Percentiles rank a stretch among this genome's conserved stretches.
phyloP scores from a whole-genome alignment of 2,888 invertebrate species.

The Pyrocoelia pectoralis region DNA sequence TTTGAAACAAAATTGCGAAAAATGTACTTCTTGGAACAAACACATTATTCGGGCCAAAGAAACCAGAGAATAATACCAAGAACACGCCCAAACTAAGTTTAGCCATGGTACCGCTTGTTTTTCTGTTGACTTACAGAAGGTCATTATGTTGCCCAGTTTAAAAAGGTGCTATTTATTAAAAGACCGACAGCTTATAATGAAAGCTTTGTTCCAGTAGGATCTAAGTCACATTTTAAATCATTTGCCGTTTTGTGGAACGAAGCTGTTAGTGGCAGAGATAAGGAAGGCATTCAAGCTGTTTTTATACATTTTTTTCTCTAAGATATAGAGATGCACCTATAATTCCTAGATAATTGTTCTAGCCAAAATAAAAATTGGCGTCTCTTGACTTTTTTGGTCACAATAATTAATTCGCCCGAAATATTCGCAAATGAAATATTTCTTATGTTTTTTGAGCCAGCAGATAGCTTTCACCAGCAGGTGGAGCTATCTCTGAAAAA shows the following conservation, averaged over 20 bases:
- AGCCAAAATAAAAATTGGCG: conserved; percentile 32
- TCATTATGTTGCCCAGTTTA: conserved; percentile 20
- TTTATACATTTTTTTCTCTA: conserved; percentile 9
- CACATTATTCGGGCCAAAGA: background rate
- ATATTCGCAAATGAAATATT: conserved; percentile 23
- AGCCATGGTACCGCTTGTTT: conserved; percentile 5
- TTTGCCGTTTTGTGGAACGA: conserved; percentile 18
- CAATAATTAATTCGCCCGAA: conserved; percentile 25
- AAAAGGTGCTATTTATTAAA: conserved; percentile 18
- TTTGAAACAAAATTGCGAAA: conserved; percentile 7
- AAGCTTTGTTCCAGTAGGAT: conserved; percentile 22
- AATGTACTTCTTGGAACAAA: background rate
- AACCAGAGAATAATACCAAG: background rate
- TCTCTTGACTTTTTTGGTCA: conserved; percentile 27
- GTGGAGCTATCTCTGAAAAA: conserved; percentile 22
- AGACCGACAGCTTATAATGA: conserved; percentile 19
- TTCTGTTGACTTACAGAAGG: conserved; percentile 28
- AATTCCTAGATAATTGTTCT: conserved; percentile 23
- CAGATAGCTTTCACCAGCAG: too few species aligned
- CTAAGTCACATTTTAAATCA: background rate
- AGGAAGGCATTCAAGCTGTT: background rate
- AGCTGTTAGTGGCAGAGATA: background rate
- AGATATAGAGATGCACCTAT: conserved; percentile 21
- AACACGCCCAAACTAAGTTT: background rate
- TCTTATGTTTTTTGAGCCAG: conserved; percentile 29